These are phyloP conservation scores for Zaprionus taronus DNA, from an alignment of 1,140 invertebrate species.

Conservation along the genomic window DNA sequence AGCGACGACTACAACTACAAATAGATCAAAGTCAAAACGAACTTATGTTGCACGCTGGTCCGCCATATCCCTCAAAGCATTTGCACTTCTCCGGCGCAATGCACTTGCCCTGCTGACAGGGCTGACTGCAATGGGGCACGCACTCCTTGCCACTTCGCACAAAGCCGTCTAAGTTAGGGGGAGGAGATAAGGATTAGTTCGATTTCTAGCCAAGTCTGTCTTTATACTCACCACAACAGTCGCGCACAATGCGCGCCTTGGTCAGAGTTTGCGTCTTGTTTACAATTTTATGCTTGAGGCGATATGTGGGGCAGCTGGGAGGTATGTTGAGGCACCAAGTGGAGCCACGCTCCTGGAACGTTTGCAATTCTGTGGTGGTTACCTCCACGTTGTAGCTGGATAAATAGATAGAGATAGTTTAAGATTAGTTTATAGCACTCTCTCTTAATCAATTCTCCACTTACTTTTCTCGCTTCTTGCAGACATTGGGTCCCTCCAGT, in stretches of 20 bases:
- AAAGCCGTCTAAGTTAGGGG: constrained; percentile 87
- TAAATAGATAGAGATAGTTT: neutral
- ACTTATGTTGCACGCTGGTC: constrained; percentile 94
- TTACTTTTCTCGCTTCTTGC: constrained; percentile 74
- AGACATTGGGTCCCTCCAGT: constrained; percentile 69
- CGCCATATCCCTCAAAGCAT: constrained; percentile 94
- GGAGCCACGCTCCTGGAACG: constrained; percentile 91
- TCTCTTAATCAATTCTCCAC: neutral
- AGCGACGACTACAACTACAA: neutral
- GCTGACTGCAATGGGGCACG: constrained; percentile 91
- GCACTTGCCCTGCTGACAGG: constrained; percentile 94
- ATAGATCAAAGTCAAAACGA: constrained; percentile 85
- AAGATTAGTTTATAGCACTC: neutral
- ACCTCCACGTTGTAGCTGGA: constrained; percentile 73
- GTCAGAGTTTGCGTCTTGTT: constrained; percentile 89
- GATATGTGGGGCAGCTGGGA: constrained; percentile 93
- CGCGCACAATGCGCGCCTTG: constrained; percentile 91
- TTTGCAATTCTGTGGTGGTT: constrained; percentile 89
- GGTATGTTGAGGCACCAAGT: constrained; percentile 93
- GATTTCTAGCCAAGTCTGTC: neutral
- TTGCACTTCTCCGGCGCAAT: constrained; percentile 93
- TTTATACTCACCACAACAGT: constrained; percentile 89
- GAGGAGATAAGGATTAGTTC: too few species aligned
- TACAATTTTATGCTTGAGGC: constrained; percentile 89
- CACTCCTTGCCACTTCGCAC: constrained; percentile 88